Evolutionary conservation across 2,113 vertebrate species (phyloP), one percentile per base, ranked within the genome.

Genomic region (Cichladusa arquata): DNA sequence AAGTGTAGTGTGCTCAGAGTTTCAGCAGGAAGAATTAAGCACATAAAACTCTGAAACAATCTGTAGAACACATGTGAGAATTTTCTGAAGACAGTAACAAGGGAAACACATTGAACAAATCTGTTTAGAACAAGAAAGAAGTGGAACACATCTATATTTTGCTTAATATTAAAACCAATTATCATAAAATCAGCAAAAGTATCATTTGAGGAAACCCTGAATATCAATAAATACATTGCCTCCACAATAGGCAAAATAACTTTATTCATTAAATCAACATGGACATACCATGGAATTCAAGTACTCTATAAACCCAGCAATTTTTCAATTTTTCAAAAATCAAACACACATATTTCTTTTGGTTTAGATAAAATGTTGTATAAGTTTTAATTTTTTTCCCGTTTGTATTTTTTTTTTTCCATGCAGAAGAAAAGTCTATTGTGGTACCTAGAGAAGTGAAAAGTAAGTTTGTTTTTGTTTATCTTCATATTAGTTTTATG

Each of bases 341-440:
- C 25, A 76, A 47, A 73, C 1, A 31, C 3, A 31, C 0, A 5
- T 48, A 24, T 65, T 71, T 81, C 11, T 71, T 96, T 83, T 62
- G 3, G 33, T 95, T 95, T 64, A 90, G 24, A 22, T 65, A 94
- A 67, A 40, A 48, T 45, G 7, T 2, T 54, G 17, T 60, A 29
- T 1, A 51, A 25, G 48, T 72, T 73, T 95, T 91, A 60, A 96
- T 48, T 87, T 95, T 88, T 96, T 88, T 91, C 23, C 6, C 72
- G n/a, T 85, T 88, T 96, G 29, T 29, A 14, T 85, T 40, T 96
- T 12, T 90, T 96, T 89, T 71, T 96, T 90, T 80, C 72, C 81
- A 90, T 81, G 42, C 79, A 95, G 96, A 95, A 96, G 93, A 97
- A 93, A 96, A 97, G 50, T 65, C 92, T 79, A 47, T 62, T 93